Evolutionary conservation across 2,888 invertebrate genomes (phyloP).

Genomic region (Nymphalis c-album): DNA sequence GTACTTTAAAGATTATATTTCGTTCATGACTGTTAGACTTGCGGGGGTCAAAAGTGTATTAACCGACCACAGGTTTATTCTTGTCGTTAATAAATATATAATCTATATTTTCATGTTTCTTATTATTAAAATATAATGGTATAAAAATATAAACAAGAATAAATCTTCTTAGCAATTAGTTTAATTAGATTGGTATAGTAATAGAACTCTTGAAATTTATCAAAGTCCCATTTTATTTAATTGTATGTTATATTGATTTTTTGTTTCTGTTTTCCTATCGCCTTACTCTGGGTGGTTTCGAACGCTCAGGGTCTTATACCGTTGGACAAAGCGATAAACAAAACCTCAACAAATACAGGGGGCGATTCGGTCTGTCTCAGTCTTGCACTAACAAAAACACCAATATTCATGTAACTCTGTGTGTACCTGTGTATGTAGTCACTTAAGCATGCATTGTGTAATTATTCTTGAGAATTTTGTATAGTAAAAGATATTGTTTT

Average conservation of each 20-base stretch:
- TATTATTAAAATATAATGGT: not conserved
- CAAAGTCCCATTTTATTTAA: slow-evolving; percentile 59
- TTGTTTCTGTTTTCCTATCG: slow-evolving; percentile 68
- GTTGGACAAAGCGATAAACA: slow-evolving; percentile 79
- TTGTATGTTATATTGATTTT: slow-evolving; percentile 61
- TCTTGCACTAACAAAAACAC: slow-evolving; percentile 64
- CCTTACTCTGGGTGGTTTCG: slow-evolving; percentile 66
- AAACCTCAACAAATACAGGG: slow-evolving; percentile 75
- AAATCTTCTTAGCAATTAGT: slow-evolving; percentile 68
- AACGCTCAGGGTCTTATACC: slow-evolving; percentile 77
- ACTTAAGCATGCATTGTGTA: slow-evolving; percentile 70
- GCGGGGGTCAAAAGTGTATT: slow-evolving; percentile 74
- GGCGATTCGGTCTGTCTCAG: slow-evolving; percentile 78
- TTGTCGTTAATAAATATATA: slow-evolving; percentile 45
- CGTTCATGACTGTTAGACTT: slow-evolving; percentile 78
- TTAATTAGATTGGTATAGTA: slow-evolving; percentile 61
- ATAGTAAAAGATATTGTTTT: slow-evolving; percentile 39
- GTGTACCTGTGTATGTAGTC: slow-evolving; percentile 70
- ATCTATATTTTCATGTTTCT: not conserved
- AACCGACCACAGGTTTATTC: slow-evolving; percentile 69
- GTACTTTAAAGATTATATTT: slow-evolving; percentile 80
- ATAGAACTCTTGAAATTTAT: slow-evolving; percentile 62
- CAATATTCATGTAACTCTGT: slow-evolving; percentile 63
- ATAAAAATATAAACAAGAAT: slow-evolving; percentile 58
- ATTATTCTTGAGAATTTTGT: slow-evolving; percentile 47